These are phyloP conservation scores for Catocala fraxini DNA, from an alignment of 2,888 invertebrate species.

Conservation along the genomic window DNA sequence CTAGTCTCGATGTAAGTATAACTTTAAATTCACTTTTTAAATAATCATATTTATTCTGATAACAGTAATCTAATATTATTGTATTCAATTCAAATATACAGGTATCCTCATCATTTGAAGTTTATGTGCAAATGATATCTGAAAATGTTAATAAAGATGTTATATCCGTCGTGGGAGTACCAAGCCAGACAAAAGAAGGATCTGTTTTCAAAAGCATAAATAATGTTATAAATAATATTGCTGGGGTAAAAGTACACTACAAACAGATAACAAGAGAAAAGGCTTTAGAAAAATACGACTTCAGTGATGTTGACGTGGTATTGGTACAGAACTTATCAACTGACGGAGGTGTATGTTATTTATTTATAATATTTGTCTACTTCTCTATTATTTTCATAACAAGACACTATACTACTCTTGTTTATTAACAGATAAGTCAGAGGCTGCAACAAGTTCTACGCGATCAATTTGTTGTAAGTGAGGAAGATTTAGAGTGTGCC, in stretches of 20 bases:
- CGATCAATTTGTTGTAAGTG: constrained; percentile 41
- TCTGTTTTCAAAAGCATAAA: constrained; percentile 37
- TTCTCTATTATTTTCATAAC: too few species aligned
- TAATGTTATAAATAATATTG: constrained; percentile 19
- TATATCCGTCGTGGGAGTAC: constrained; percentile 45
- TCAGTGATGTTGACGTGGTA: constrained; percentile 39
- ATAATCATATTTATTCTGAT: background rate
- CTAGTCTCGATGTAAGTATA: constrained; percentile 42
- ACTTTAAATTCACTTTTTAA: background rate
- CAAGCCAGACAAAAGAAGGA: constrained; percentile 11
- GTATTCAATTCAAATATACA: constrained; percentile 12
- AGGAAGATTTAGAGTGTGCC: constrained; percentile 21
- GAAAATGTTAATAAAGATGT: constrained; percentile 51
- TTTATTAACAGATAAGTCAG: constrained; percentile 32
- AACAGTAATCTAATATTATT: background rate
- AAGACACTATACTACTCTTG: too few species aligned
- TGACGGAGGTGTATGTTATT: constrained; percentile 39
- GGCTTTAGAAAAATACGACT: constrained; percentile 9
- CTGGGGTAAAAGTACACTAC: constrained; percentile 36
- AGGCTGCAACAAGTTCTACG: constrained; percentile 31
- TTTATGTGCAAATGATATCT: constrained; percentile 52
- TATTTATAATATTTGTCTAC: too few species aligned
- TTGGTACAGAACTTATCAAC: constrained; percentile 46
- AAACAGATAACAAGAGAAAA: constrained; percentile 23
- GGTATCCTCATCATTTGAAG: constrained; percentile 42